phyloP scores from a whole-genome alignment of 1,140 invertebrate genomes.

The Drosophila pallidifrons region DNA sequence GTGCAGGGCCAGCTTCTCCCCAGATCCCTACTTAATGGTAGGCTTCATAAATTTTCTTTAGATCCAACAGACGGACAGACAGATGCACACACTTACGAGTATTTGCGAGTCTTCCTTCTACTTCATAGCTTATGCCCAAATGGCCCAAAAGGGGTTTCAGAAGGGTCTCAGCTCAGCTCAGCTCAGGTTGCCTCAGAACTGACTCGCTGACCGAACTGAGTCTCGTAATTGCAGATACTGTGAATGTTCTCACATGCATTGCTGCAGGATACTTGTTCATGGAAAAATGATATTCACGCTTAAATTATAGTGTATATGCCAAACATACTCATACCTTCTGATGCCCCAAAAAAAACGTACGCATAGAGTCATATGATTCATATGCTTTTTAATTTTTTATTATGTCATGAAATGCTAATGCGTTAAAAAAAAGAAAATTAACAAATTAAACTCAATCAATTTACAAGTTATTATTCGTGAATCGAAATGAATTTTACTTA shows the following conservation, averaged over 20 bases:
- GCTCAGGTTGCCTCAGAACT: neutral
- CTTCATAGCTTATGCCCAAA: conserved; percentile 9
- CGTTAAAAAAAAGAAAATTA: too few relatives aligned
- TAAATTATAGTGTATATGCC: conserved; percentile 78
- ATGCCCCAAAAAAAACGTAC: conserved; percentile 35
- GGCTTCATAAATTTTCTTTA: conserved; percentile 83
- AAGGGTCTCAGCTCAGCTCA: conserved; percentile 4
- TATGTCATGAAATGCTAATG: too few relatives aligned
- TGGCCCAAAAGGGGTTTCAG: conserved; percentile 13
- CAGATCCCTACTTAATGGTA: conserved; percentile 76
- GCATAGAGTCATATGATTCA: neutral
- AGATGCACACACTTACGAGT: neutral
- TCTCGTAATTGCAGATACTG: conserved; percentile 80
- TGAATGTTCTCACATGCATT: conserved; percentile 82
- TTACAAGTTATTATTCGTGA: too few relatives aligned
- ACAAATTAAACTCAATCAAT: too few relatives aligned
- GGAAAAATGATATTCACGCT: conserved; percentile 84
- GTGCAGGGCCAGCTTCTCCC: conserved; percentile 40
- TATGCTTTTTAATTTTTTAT: neutral
- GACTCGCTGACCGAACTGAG: conserved; percentile 14
- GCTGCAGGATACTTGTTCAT: conserved; percentile 83
- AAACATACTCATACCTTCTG: conserved; percentile 37
- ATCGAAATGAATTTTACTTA: too few relatives aligned
- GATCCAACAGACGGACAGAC: conserved; percentile 47
- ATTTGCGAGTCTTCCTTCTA: neutral